Evolutionary conservation across 1,140 invertebrate genomes (phyloP).

Genomic region (Scaptomyza montana): DNA sequence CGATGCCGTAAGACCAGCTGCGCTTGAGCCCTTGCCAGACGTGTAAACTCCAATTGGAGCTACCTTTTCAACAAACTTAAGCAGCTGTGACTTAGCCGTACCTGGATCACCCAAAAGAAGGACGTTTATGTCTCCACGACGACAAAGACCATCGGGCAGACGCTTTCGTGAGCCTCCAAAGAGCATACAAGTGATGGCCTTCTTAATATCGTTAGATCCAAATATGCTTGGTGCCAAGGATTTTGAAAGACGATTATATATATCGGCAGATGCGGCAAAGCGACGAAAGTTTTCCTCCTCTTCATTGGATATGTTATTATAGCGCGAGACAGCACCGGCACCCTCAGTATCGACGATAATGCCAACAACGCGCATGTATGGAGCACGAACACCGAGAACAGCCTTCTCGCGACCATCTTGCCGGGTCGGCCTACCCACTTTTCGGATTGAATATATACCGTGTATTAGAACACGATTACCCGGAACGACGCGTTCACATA

Average conservation of each 20-base stretch:
- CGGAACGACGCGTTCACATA: conserved; percentile 98
- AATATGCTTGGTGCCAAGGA: conserved; percentile 99
- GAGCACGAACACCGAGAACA: conserved; percentile 95
- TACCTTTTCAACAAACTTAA: conserved; percentile 99
- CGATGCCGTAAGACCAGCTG: conserved; percentile 99
- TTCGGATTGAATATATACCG: conserved; percentile 99
- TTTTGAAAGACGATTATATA: conserved; percentile 95
- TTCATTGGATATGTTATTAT: conserved; percentile 87
- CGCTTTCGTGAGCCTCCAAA: conserved; percentile 97
- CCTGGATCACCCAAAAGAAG: conserved; percentile 98
- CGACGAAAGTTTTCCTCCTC: conserved; percentile 97
- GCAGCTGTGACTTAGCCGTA: conserved; percentile 98
- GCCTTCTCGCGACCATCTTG: conserved; percentile 91
- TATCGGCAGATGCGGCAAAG: conserved; percentile 92
- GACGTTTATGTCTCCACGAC: conserved; percentile 98
- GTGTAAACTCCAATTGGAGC: conserved; percentile 99
- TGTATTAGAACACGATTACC: conserved; percentile 97
- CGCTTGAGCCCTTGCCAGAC: conserved; percentile 99
- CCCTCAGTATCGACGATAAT: conserved; percentile 94
- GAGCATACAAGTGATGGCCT: conserved; percentile 97
- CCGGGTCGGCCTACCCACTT: conserved; percentile 87
- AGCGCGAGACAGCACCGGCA: conserved; percentile 86
- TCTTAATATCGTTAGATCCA: conserved; percentile 97
- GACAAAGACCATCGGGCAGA: conserved; percentile 96
- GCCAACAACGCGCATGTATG: conserved; percentile 97